Evolutionary conservation across 2,888 invertebrate genomes (phyloP).

Genomic region (Octonoba sinensis): DNA sequence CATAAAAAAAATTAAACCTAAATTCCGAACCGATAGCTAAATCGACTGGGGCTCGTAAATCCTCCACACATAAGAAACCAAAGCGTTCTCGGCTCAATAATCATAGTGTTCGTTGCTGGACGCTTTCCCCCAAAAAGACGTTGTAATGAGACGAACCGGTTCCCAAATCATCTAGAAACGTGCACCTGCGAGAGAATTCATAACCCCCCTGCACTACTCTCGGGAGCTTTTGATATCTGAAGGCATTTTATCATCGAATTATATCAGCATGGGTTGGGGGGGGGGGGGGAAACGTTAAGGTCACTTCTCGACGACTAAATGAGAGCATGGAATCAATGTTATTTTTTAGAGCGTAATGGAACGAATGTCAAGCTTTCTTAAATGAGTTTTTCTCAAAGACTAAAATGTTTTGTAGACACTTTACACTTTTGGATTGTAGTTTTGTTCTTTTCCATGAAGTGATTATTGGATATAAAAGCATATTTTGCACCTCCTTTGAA

Average conservation of each 20-base stretch:
- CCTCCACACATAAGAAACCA: conserved; percentile 28
- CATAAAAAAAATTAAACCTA: no score
- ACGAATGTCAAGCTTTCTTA: no score
- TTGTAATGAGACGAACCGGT: conserved; percentile 60
- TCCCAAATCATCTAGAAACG: conserved; percentile 40
- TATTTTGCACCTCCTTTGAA: no score
- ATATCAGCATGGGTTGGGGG: conserved; percentile 33
- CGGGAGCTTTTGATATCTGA: conserved; percentile 19
- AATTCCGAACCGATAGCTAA: not conserved
- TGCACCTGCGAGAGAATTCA: conserved; percentile 56
- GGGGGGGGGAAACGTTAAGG: conserved; percentile 18
- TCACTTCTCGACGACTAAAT: not conserved
- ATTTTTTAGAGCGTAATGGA: no score
- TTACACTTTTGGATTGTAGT: no score
- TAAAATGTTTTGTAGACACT: no score
- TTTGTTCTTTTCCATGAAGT: no score
- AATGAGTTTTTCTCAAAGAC: no score
- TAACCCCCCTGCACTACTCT: conserved; percentile 1
- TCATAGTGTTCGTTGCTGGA: conserved; percentile 53
- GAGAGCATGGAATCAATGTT: no score
- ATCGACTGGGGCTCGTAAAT: conserved; percentile 3
- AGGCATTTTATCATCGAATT: conserved; percentile 56
- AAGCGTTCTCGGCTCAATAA: conserved; percentile 39
- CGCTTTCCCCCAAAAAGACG: conserved; percentile 9
- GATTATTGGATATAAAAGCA: no score